Percentiles rank a stretch among this genome's conserved stretches.
Evolutionary conservation across 1,140 invertebrate species (phyloP).

Genomic region (Phymorhynchus buccinoides): DNA sequence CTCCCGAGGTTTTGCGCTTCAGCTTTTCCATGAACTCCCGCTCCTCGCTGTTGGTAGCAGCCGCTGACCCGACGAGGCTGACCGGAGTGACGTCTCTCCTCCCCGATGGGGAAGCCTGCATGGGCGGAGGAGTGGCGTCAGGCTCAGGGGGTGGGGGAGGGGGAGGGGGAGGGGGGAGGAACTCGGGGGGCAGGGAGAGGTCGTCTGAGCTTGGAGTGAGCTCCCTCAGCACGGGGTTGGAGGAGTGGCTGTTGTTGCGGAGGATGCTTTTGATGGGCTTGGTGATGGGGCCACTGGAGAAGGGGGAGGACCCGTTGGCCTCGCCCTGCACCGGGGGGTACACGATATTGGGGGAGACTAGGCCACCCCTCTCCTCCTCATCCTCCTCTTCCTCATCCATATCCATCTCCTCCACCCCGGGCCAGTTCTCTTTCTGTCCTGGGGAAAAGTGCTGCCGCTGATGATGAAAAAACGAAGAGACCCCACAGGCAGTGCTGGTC

Average conservation of each 20-base stretch:
- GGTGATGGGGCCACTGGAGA: neutral
- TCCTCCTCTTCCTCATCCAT: neutral
- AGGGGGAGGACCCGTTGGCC: constrained; percentile 14
- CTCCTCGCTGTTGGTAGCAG: constrained; percentile 44
- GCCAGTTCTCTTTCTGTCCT: constrained; percentile 49
- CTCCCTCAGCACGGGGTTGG: constrained; percentile 56
- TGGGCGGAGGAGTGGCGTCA: neutral
- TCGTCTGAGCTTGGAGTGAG: constrained; percentile 39
- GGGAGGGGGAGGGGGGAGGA: constrained; percentile 40
- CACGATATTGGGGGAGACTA: constrained; percentile 27
- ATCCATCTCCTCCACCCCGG: constrained; percentile 25
- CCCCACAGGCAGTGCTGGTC: constrained; percentile 37
- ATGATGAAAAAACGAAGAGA: too few species aligned
- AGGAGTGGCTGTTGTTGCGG: constrained; percentile 48
- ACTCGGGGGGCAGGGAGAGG: constrained; percentile 36
- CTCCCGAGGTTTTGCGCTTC: constrained; percentile 56
- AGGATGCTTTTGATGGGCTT: constrained; percentile 52
- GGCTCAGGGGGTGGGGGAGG: constrained; percentile 33
- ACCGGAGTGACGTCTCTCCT: neutral
- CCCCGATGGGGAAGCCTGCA: neutral
- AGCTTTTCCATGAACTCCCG: constrained; percentile 62
- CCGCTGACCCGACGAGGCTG: neutral
- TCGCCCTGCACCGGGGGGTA: constrained; percentile 30
- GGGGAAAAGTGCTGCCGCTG: constrained; percentile 42
- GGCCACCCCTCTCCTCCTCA: neutral